Evolutionary conservation across 2,113 vertebrate species (phyloP), one percentile per base, ranked within the genome.

Genomic region (Micronycteris hirsuta): DNA sequence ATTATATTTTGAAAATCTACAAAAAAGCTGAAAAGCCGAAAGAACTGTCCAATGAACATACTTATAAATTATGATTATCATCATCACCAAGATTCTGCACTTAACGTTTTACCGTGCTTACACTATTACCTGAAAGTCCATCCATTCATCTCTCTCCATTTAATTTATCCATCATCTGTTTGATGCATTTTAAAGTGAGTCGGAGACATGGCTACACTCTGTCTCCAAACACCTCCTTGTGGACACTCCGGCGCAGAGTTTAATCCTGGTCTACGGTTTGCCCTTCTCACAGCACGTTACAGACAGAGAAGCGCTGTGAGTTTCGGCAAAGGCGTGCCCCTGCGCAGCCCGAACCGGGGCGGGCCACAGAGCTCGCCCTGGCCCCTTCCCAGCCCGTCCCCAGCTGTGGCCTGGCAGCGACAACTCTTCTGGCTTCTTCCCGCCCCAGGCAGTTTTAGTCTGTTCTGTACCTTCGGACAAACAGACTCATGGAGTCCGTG

Each of bases 401-500:
- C n/a, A n/a, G n/a, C n/a, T n/a, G n/a, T n/a, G n/a, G n/a, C n/a
- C n/a, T n/a, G n/a, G 4, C 8, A 7, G 14, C 24, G n/a, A 54
- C 16, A 61, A 7, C 17, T n/a, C 67, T 74, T 76, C 19, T 9
- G 41, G 38, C 26, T 45, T 76, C 77, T 47, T 73, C 11, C 16
- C 17, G 15, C 24, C 12, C 10, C 26, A 12, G 16, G 14, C 28
- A 41, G 20, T 43, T 52, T 70, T 84, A 41, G 65, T 43, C 76
- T 63, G 0, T 33, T 9, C 31, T 94, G 67, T 10, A 38, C n/a
- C 12, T 13, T 47, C 9, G 15, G 13, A 11, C 24, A 61, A 85
- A n/a, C 7, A 77, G 74, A 58, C 6, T 20, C 61, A 22, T 22
- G 1, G 3, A 16, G 2, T 73, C n/a, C 54, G 0, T 13, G 9